Evolutionary conservation across 2,113 vertebrate genomes (phyloP).

Genomic region (Sinocyclocheilus anophthalmus): DNA sequence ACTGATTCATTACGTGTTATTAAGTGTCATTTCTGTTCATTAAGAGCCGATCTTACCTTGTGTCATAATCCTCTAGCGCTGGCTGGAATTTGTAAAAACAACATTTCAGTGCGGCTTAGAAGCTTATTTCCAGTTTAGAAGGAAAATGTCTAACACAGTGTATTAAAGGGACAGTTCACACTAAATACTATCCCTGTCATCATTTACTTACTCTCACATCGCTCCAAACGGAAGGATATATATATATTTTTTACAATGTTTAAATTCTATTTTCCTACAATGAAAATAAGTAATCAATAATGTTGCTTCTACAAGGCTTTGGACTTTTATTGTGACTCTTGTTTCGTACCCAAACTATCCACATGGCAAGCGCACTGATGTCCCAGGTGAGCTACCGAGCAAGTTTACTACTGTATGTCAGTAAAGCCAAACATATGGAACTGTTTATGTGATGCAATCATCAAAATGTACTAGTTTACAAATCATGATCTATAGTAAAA

Average conservation of each 20-base stretch:
- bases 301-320: no score
- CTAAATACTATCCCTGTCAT: background rate
- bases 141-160: background rate
- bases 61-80: conserved; percentile 93
- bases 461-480: background rate
- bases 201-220: no score
- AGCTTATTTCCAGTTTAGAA: background rate
- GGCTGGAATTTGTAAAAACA: conserved; percentile 66
- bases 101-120: conserved; percentile 33
- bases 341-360: background rate
- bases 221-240: background rate
- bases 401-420: background rate
- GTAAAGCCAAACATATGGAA: background rate
- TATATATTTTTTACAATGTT: background rate
- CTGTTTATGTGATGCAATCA: background rate
- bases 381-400: background rate
- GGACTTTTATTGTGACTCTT: no score
- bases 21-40: conserved; percentile 13
- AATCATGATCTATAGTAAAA: background rate
- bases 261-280: background rate
- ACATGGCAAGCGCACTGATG: no score
- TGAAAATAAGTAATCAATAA: no score
- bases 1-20: conserved; percentile 23
- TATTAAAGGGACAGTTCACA: conserved; percentile 32
- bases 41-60: conserved; percentile 85